A percentile compares a stretch with the other conserved stretches of the same genome.
Conservation (phyloP, 2,797 vertebrate species). For the Mastacembelus armatus region DNA sequence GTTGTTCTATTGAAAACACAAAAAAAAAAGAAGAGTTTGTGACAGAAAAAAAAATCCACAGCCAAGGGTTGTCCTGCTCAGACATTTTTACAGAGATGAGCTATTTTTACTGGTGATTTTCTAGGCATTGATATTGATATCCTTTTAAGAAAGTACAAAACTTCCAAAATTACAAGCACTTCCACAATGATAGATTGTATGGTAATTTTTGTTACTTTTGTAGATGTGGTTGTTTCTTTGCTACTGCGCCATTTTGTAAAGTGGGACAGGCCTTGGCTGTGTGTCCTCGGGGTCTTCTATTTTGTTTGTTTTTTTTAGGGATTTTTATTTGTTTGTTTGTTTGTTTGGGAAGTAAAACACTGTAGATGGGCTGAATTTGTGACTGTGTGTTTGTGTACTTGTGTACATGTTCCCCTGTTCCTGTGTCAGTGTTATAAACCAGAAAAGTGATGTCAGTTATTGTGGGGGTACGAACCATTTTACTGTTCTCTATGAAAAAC, state of each 20-base stretch:
- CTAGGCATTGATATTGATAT: slow-evolving; percentile 82
- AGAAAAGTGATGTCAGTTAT: slow-evolving; percentile 85
- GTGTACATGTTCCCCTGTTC: slow-evolving; percentile 84
- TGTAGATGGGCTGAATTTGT: slow-evolving; percentile 83
- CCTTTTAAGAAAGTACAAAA: slow-evolving; percentile 82
- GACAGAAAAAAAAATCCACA: slow-evolving; percentile 77
- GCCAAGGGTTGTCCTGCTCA: slow-evolving; percentile 86
- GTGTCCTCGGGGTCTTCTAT: slow-evolving; percentile 72
- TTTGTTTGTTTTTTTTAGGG: slow-evolving; percentile 33
- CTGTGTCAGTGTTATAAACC: slow-evolving; percentile 87
- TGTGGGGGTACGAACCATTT: slow-evolving; percentile 86
- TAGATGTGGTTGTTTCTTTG: slow-evolving; percentile 83
- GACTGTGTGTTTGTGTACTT: slow-evolving; percentile 86
- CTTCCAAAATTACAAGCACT: slow-evolving; percentile 86
- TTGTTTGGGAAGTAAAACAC: slow-evolving; percentile 73
- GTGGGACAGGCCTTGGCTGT: slow-evolving; percentile 86
- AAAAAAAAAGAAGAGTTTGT: slow-evolving; percentile 72
- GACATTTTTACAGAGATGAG: slow-evolving; percentile 88
- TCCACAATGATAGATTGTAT: slow-evolving; percentile 83
- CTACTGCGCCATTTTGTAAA: slow-evolving; percentile 82
- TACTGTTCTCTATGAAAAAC: slow-evolving; percentile 87
- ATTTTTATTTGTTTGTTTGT: slow-evolving; percentile 24
- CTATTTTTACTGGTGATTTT: slow-evolving; percentile 90
- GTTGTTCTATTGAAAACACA: slow-evolving; percentile 83
- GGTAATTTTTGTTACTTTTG: slow-evolving; percentile 83